Evolutionary conservation across 2,888 invertebrate species (phyloP).

Genomic region (Stenodera caucasica): DNA sequence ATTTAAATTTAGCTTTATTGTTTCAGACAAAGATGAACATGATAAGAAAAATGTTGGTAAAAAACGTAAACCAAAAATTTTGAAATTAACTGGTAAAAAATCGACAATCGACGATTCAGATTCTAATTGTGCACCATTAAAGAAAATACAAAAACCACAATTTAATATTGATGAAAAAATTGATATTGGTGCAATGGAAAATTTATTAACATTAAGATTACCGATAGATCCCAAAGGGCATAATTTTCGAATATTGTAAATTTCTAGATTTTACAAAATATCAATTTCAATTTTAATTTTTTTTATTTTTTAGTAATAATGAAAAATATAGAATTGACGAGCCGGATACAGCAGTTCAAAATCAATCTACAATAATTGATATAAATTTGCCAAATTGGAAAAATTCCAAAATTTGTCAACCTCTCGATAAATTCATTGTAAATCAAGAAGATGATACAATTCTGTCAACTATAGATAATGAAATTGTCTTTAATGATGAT

Average conservation of each 20-base stretch:
- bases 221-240: conserved; percentile 21
- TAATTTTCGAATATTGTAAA: conserved; percentile 15
- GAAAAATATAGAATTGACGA: conserved; percentile 31
- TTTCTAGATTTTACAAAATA: not conserved
- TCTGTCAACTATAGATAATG: conserved; percentile 20
- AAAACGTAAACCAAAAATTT: conserved; percentile 31
- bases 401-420: conserved; percentile 58
- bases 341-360: conserved; percentile 33
- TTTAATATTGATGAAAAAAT: conserved; percentile 43
- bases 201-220: conserved; percentile 44
- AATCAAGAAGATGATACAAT: conserved; percentile 27
- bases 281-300: not conserved
- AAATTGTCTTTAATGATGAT: conserved; percentile 40
- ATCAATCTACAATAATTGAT: conserved; percentile 23
- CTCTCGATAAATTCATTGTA: conserved; percentile 57
- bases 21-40: not conserved
- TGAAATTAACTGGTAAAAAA: conserved; percentile 33
- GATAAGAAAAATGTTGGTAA: conserved; percentile 4
- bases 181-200: conserved; percentile 41
- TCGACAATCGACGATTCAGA: conserved; percentile 38
- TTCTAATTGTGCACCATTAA: conserved; percentile 34
- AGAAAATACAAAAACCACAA: conserved; percentile 41
- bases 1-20: no score
- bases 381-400: conserved; percentile 8
- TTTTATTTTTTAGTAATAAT: conserved; percentile 32